Evolutionary conservation across 2,888 invertebrate genomes (phyloP), one percentile per base, ranked within the genome.

Genomic region (Drosophila niveifrons): DNA sequence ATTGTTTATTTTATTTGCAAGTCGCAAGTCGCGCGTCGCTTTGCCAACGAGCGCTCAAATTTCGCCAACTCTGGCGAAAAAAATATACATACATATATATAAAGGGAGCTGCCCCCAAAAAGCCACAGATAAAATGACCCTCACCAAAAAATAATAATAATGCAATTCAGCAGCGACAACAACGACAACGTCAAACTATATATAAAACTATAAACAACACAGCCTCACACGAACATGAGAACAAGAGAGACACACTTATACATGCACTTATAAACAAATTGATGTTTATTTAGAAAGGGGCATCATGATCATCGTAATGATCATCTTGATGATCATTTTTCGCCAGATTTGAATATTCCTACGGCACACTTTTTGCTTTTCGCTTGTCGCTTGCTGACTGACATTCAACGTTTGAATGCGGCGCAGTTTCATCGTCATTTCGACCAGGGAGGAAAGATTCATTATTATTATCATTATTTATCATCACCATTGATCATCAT

Each of bases 111-210:
- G 75, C 77, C 52, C 41, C 46, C 63, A 58, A 63, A 58, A 63
- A 52, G 31, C 15, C 34, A 18, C 15, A 10, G 39, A 36, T 9
- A 67, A 55, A 65, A 41, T 63, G 62, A 72, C 79, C 77, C 80
- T 75, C 86, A 66, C 73, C 66, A 80, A 83, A 79, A 72, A n/a
- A n/a, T n/a, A n/a, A n/a, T n/a, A n/a, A 83, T 81, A 86, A 79
- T 83, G 83, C 83, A 86, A 79, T 66, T 82, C 82, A 85, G 81
- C 83, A 66, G 48, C 63, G 46, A 39, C 50, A 41, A 61, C 47
- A 66, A 47, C 63, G 46, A 39, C 53, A 41, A 58, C 47, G 58
- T 55, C 52, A 62, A 73, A 68, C 72, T 55, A 51, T 47, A 77
- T 36, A 36, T 36, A 36, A 36, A 68, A 72, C 72, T 67, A 59